Evolutionary conservation across 2,113 vertebrate species (phyloP).

Genomic region (Austrofundulus limnaeus): DNA sequence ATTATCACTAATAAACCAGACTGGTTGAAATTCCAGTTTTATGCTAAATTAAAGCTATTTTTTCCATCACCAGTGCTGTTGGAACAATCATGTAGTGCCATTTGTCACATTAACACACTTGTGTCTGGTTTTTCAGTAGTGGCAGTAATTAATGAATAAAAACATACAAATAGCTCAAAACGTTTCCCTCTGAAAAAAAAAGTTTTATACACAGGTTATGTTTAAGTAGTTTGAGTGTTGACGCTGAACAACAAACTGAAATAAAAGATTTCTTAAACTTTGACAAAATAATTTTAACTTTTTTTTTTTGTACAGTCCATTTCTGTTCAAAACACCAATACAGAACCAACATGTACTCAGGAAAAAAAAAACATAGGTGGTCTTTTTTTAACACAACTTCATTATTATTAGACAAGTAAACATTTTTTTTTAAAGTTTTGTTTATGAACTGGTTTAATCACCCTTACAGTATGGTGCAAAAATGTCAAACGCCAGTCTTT

Average conservation of each 20-base stretch:
- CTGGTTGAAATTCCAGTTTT: not conserved
- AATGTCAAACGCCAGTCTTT: too few species aligned
- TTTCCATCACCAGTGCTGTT: conserved; percentile 5
- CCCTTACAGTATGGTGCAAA: too few species aligned
- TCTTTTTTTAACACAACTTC: too few species aligned
- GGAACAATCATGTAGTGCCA: conserved; percentile 3
- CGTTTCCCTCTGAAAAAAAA: not conserved
- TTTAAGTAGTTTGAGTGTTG: conserved; percentile 2
- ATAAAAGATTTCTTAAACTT: not conserved
- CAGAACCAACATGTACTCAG: too few species aligned
- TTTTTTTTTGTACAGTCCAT: too few species aligned
- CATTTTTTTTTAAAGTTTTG: too few species aligned
- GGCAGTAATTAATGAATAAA: conserved; percentile 24
- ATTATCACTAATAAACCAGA: not conserved
- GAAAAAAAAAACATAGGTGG: too few species aligned
- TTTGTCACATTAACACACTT: conserved; percentile 11
- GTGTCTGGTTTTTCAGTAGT: conserved; percentile 31
- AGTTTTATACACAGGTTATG: conserved; percentile 9
- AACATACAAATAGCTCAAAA: not conserved
- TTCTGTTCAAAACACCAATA: too few species aligned
- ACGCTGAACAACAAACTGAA: not conserved
- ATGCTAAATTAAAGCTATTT: not conserved
- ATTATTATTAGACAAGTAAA: too few species aligned
- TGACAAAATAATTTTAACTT: too few species aligned
- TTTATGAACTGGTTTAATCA: too few species aligned